Evolutionary conservation across 2,888 invertebrate genomes (phyloP).

Genomic region (Steinernema hermaphroditum): DNA sequence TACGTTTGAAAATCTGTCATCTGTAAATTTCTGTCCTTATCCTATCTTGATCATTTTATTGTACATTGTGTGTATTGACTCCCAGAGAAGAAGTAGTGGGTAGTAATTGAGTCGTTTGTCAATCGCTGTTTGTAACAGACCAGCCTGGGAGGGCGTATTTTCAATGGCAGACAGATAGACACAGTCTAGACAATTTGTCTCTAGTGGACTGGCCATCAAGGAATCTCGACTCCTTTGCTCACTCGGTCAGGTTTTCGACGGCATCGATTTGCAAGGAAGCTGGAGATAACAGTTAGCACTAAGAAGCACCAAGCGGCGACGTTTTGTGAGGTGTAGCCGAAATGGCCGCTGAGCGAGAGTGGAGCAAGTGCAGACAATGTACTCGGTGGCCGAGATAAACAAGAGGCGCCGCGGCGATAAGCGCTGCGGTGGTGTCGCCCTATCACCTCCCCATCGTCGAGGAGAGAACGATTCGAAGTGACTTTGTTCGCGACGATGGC

Average conservation of each 20-base stretch:
- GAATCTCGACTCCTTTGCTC: no score
- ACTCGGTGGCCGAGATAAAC: not conserved
- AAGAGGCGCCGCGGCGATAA: not conserved
- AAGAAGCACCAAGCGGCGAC: not conserved
- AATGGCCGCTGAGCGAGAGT: not conserved
- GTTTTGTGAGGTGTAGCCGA: not conserved
- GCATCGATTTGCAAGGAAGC: no score
- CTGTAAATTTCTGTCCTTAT: not conserved
- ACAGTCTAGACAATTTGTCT: no score
- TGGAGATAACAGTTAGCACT: no score
- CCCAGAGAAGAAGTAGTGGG: not conserved
- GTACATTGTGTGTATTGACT: not conserved
- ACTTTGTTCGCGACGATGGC: constrained; percentile 17
- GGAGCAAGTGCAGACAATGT: not conserved
- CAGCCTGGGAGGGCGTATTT: no score
- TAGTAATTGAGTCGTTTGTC: not conserved
- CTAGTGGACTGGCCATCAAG: no score
- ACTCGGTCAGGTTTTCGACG: no score
- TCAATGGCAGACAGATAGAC: no score
- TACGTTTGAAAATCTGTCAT: not conserved
- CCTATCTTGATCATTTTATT: not conserved
- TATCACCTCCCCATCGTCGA: constrained; percentile 5
- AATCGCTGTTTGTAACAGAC: no score
- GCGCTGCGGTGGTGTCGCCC: constrained; percentile 16
- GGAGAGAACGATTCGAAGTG: not conserved